Conservation (phyloP, 2,797 vertebrate genomes). For the Halcyon chelicuti region DNA sequence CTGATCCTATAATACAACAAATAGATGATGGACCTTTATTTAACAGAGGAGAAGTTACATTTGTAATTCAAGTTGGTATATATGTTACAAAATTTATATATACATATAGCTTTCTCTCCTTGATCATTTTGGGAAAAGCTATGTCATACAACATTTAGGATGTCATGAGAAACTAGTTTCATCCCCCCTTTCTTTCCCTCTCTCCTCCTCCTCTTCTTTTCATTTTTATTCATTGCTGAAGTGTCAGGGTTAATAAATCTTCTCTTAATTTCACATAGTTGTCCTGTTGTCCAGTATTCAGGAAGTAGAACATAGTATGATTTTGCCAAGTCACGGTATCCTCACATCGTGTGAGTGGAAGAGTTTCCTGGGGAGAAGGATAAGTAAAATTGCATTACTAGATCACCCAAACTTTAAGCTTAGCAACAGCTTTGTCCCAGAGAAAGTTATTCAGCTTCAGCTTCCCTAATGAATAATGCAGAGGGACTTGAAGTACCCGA, state of each 20-base stretch:
- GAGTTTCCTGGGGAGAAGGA: slow-evolving; percentile 80
- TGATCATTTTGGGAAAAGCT: background rate
- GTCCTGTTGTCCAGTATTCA: slow-evolving; percentile 66
- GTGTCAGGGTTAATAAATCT: slow-evolving; percentile 55
- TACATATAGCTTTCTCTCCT: background rate
- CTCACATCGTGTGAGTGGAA: slow-evolving; percentile 78
- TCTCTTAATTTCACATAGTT: slow-evolving; percentile 49
- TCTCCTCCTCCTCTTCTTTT: background rate
- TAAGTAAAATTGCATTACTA: slow-evolving; percentile 88
- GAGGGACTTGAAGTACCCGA: slow-evolving; percentile 78
- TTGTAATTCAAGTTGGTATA: background rate
- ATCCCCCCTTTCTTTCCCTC: background rate
- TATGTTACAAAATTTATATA: background rate
- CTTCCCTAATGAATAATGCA: slow-evolving; percentile 85
- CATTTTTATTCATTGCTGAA: slow-evolving; percentile 33
- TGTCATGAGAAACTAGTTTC: background rate
- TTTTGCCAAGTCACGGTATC: slow-evolving; percentile 70
- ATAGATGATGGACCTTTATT: background rate
- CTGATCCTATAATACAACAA: background rate
- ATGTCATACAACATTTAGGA: background rate
- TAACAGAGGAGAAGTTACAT: background rate
- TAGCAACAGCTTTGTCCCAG: slow-evolving; percentile 96
- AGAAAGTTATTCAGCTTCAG: slow-evolving; percentile 81
- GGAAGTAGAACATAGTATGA: slow-evolving; percentile 54
- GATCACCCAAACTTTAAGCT: slow-evolving; percentile 83